Conservation (phyloP, 2,113 vertebrate species). For the Parotia lawesii region DNA sequence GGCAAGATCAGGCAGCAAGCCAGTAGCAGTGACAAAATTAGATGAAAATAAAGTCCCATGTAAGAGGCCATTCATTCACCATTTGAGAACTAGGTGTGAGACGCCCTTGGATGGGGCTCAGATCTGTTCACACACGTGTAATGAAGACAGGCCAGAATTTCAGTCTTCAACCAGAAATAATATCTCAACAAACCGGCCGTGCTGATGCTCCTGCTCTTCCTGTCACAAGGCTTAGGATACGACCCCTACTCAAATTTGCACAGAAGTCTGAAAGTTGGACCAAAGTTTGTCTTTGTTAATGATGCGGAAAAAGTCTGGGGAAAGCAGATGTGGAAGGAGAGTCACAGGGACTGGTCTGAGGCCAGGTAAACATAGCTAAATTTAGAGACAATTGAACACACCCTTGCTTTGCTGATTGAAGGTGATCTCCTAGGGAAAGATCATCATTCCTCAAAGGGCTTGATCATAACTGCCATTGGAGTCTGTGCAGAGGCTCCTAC, state of each 20-base stretch:
- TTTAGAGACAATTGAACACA: neutral
- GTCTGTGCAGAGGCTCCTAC: neutral
- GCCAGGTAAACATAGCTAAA: neutral
- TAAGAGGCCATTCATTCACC: neutral
- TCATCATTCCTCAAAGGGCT: neutral
- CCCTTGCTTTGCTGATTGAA: neutral
- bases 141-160: neutral
- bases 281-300: neutral
- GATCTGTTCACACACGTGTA: neutral
- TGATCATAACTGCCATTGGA: neutral
- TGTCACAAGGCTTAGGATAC: neutral
- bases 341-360: neutral
- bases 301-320: neutral
- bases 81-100: neutral
- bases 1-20: neutral
- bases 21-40: neutral
- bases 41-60: neutral
- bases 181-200: neutral
- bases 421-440: neutral
- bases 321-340: neutral
- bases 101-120: neutral
- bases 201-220: neutral
- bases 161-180: neutral
- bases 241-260: neutral
- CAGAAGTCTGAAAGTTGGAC: neutral